phyloP scores from a whole-genome alignment of 2,888 invertebrate genomes.

The Scaptodrosophila latifasciaeformis region DNA sequence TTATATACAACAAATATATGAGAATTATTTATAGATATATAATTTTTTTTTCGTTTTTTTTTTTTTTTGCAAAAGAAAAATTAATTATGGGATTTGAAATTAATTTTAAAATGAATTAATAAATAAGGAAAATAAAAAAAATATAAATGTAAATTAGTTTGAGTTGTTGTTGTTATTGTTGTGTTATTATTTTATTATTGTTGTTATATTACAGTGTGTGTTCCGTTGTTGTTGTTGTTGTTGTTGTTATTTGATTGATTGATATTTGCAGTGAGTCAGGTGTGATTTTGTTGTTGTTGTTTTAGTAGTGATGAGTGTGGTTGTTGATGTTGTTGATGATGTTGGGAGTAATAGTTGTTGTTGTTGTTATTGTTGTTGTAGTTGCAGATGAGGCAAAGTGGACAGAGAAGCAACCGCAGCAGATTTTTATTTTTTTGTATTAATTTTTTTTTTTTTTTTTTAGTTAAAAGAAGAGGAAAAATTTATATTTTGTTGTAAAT shows the following conservation, averaged over 20 bases:
- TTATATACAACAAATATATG: conserved; percentile 30
- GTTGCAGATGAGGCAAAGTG: conserved; percentile 35
- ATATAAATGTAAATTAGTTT: conserved; percentile 21
- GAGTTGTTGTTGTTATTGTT: conserved; percentile 25
- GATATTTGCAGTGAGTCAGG: too few species aligned
- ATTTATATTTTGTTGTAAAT: conserved; percentile 56
- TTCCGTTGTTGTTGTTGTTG: conserved; percentile 28
- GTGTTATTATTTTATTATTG: conserved; percentile 20
- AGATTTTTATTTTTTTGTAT: conserved; percentile 44
- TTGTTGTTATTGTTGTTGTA: conserved; percentile 16
- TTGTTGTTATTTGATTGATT: conserved; percentile 26
- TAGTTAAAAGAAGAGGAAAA: conserved; percentile 67
- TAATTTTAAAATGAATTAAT: too few species aligned
- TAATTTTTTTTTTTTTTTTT: background rate
- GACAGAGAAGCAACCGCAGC: conserved; percentile 65
- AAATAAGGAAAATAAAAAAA: background rate
- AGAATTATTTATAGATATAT: conserved; percentile 23
- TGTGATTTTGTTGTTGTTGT: conserved; percentile 28
- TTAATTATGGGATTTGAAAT: too few species aligned
- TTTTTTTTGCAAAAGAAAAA: conserved; percentile 38
- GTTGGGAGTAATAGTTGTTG: conserved; percentile 20
- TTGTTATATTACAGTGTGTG: conserved; percentile 52
- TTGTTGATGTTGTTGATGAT: conserved; percentile 22
- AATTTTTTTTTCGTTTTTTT: conserved; percentile 10
- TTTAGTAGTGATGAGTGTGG: background rate